These are phyloP conservation scores for Zelostemma sp. DNA, from an alignment of 1,140 invertebrate species.

Conservation along the genomic window DNA sequence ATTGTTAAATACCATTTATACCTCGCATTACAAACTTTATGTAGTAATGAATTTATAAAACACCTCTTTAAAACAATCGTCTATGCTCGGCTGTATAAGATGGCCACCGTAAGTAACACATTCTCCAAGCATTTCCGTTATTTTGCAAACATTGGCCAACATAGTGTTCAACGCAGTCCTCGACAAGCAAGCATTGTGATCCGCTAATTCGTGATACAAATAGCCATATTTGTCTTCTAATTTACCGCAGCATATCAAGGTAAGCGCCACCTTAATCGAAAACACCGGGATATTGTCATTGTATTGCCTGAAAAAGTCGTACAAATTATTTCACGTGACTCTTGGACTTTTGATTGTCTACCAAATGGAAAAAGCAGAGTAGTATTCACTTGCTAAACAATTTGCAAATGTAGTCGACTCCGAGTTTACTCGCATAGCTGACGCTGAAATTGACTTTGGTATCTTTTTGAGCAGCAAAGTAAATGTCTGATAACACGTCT, in stretches of 20 bases:
- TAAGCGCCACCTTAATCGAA: conserved; percentile 71
- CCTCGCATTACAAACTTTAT: background rate
- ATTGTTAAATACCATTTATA: background rate
- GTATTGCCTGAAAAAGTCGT: conserved; percentile 57
- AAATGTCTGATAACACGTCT: conserved; percentile 72
- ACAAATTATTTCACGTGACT: too few relatives aligned
- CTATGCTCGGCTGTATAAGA: conserved; percentile 69
- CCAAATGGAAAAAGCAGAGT: conserved; percentile 4
- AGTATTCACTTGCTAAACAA: conserved; percentile 69
- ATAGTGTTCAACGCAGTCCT: conserved; percentile 68
- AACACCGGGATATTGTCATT: conserved; percentile 69
- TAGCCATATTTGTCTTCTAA: conserved; percentile 75
- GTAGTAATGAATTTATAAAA: conserved; percentile 7
- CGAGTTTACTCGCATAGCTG: conserved; percentile 66
- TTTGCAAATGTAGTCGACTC: conserved; percentile 68
- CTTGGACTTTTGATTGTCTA: too few relatives aligned
- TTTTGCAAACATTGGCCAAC: conserved; percentile 67
- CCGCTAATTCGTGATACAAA: conserved; percentile 73
- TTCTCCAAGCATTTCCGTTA: conserved; percentile 72
- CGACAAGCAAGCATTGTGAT: conserved; percentile 73
- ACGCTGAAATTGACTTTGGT: conserved; percentile 64
- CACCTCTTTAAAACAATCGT: conserved; percentile 72
- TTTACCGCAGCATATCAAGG: conserved; percentile 69
- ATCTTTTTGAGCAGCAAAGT: conserved; percentile 70
- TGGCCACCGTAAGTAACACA: conserved; percentile 70